Percentiles rank a stretch among this genome's conserved stretches.
Conservation (phyloP, 2,113 vertebrate genomes). For the Columbina picui region DNA sequence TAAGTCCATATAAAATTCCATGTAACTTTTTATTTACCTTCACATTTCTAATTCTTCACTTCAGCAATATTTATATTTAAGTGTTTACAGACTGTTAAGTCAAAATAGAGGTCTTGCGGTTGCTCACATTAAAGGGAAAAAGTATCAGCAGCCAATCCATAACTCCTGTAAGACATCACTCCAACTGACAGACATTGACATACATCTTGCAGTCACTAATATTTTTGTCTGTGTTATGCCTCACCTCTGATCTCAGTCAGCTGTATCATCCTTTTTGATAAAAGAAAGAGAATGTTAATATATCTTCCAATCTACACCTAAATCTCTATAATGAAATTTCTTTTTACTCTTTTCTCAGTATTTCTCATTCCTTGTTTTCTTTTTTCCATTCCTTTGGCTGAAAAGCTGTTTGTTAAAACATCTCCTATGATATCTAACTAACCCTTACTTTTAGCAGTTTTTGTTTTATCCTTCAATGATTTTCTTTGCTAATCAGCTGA, state of each 20-base stretch:
- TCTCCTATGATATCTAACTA: not conserved
- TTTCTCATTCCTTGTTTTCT: not conserved
- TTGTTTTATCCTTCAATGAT: not conserved
- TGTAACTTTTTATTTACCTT: not conserved
- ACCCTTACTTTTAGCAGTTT: not conserved
- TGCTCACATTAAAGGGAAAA: not conserved
- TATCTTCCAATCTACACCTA: not conserved
- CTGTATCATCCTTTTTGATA: not conserved
- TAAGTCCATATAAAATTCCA: not conserved
- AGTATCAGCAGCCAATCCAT: not conserved
- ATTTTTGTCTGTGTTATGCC: not conserved
- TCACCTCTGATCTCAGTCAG: not conserved
- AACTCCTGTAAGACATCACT: not conserved
- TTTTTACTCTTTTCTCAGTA: not conserved
- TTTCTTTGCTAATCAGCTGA: not conserved
- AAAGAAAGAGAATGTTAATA: not conserved
- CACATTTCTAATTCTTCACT: not conserved
- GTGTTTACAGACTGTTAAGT: not conserved
- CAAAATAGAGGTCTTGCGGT: not conserved
- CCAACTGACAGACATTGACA: not conserved
- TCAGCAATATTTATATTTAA: not conserved
- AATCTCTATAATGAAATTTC: not conserved
- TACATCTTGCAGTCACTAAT: not conserved
- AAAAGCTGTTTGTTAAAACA: not conserved
- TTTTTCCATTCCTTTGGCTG: not conserved